These are phyloP conservation scores for Ptilonorhynchus violaceus DNA, from an alignment of 2,113 vertebrate species.

Conservation along the genomic window DNA sequence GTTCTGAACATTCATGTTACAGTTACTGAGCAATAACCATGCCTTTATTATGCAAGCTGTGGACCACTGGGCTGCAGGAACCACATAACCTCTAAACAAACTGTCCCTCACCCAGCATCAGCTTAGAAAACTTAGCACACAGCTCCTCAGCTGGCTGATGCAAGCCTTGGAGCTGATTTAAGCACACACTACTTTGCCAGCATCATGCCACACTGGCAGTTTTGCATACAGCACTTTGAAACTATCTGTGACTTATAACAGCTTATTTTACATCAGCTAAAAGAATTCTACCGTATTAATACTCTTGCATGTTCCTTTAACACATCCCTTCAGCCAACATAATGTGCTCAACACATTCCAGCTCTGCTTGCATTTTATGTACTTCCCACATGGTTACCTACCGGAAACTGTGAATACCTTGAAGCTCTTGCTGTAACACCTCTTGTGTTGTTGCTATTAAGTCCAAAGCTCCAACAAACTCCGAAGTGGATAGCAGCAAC, in stretches of 20 bases:
- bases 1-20: neutral
- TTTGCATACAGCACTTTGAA: neutral
- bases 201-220: neutral
- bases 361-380: neutral
- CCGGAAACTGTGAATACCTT: conserved; percentile 97
- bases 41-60: neutral
- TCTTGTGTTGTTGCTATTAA: conserved; percentile 97
- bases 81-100: neutral
- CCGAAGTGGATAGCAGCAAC: conserved; percentile 91
- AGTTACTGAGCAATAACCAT: neutral
- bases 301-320: neutral
- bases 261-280: neutral
- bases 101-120: neutral
- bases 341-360: neutral
- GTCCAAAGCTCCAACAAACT: conserved; percentile 96
- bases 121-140: neutral
- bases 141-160: neutral
- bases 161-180: neutral
- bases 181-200: neutral
- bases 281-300: neutral
- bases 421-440: conserved; percentile 96
- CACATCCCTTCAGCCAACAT: neutral
- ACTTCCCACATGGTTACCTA: conserved; percentile 51
- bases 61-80: neutral
- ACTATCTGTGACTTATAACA: fast-evolving